A percentile compares a stretch with the other conserved stretches of the same genome.
phyloP scores from a whole-genome alignment of 1,140 invertebrate species.

The Bombus soroeensis region DNA sequence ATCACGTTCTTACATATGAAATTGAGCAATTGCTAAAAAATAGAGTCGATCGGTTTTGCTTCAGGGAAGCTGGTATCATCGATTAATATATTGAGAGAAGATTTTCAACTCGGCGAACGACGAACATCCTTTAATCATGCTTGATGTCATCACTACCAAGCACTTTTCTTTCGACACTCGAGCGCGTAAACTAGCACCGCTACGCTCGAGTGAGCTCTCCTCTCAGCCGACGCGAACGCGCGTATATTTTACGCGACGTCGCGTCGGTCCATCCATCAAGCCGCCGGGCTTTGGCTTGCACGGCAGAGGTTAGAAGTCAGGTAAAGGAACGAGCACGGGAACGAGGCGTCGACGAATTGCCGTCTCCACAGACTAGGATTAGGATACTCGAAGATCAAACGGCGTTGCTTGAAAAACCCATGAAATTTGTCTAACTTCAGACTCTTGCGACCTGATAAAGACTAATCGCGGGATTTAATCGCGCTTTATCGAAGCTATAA shows the following conservation, averaged over 20 bases:
- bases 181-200: slow-evolving; percentile 32
- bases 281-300: slow-evolving; percentile 24
- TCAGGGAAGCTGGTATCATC: fast-evolving
- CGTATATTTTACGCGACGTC: slow-evolving; percentile 49
- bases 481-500: slow-evolving; percentile 9
- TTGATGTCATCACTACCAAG: background rate
- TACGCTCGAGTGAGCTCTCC: slow-evolving; percentile 38
- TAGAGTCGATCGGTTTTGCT: background rate
- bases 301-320: slow-evolving; percentile 40
- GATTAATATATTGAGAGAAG: background rate
- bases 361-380: slow-evolving; percentile 17
- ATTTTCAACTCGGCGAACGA: too few relatives aligned
- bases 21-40: background rate
- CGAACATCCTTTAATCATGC: background rate
- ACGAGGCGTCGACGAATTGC: slow-evolving; percentile 56
- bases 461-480: slow-evolving; percentile 21
- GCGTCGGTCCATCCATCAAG: slow-evolving; percentile 49
- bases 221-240: slow-evolving; percentile 19
- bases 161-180: slow-evolving; percentile 40
- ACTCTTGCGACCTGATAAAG: slow-evolving; percentile 20
- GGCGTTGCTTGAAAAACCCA: background rate
- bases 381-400: slow-evolving; percentile 49
- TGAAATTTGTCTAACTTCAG: slow-evolving; percentile 21
- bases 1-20: too few relatives aligned
- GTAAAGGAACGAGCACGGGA: slow-evolving; percentile 19